Base-by-base conservation (phyloP, 2,888 invertebrate species). In the Rhagonycha fulva region DNA sequence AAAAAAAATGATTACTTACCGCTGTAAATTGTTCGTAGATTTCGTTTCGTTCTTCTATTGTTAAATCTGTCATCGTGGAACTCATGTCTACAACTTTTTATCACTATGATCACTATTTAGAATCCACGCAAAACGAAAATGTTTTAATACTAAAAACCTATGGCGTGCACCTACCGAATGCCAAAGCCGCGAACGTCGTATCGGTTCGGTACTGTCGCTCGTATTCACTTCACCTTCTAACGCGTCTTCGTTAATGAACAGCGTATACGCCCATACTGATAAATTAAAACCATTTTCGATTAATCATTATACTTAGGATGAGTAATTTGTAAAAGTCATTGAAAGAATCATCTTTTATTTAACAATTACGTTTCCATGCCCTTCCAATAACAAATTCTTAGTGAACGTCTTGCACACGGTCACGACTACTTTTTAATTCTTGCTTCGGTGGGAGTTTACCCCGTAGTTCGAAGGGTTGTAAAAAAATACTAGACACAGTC, bases 11-110 rank as follows among this genome's bases (percentile, higher is more conserved):
- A 32, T 32, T 79, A 88, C 90, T 90, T 90, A 95, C 95, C 90
- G 92, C 91, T 83, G 90, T 90, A 86, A 95, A 95, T 86, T 94
- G 93, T 88, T 94, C 94, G 85, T 91, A 90, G 84, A 95, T 92
- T 89, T 95, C 95, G 79, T 91, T 89, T 83, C 91, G 90, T 89
- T 95, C 94, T 85, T 94, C 94, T 76, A 90, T 89, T 77, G 91
- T 91, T 85, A 93, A 88, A 7, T 66, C 87, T 19, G 63, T 62
- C 23, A 62, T 24, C 11, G 63, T 66, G n/a, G 63, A 66, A 66
- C 24, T 26, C 63, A 66, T 66, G 23, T 66, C 26, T n/a, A 47
- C 47, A 47, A 47, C 47, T 47, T 47, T 47, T 47, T 47, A n/a
- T 47, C 7, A n/a, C 47, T 47, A 47, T 47, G n/a, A n/a, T 47